Evolutionary conservation across 1,140 invertebrate genomes (phyloP), one percentile per base, ranked within the genome.

Genomic region (Drosophila melanica): DNA sequence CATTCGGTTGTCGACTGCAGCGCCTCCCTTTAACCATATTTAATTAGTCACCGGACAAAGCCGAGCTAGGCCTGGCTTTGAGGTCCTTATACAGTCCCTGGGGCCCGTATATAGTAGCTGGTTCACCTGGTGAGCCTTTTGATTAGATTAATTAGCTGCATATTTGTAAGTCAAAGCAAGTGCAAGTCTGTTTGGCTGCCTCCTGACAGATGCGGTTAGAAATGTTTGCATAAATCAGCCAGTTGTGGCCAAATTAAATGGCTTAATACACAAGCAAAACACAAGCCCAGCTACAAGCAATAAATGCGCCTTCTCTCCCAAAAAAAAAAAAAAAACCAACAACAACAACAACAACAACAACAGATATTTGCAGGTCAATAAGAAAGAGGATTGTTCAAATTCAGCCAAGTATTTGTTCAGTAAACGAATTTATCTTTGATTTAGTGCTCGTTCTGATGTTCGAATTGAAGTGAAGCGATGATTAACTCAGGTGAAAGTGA

Each of bases 81-180:
- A 6, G 50, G 18, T 47, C 3, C 10, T 33, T 10, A n/a, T 9
- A 12, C 20, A n/a, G 23, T 20, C 16, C 16, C 18, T 39, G 0
- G 3, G 12, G 3, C 51, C 23, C 10, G n/a, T 35, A 23, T 16
- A 16, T 30, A 23, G 45, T 30, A 23, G 45, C 53, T 37, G 54
- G 66, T 18, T 12, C 16, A 8, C 44, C 37, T 9, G 54, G 51
- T 35, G 10, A 23, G 23, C 11, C 53, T 51, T 58, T 65, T 71
- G 62, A 71, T 68, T 60, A 68, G 65, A n/a, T 60, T 68, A 9
- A 44, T 55, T 16, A 58, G 55, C 16, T 44, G 41, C 8, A 39
- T 41, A 35, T 11, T 11, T 47, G 48, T 9, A 35, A 9, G 27
- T 7, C 27, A 2, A 39, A 12, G 37, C 12, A 12, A 39, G 48